These are phyloP conservation scores for Volucella inanis DNA, from an alignment of 2,888 invertebrate genomes.

Conservation along the genomic window DNA sequence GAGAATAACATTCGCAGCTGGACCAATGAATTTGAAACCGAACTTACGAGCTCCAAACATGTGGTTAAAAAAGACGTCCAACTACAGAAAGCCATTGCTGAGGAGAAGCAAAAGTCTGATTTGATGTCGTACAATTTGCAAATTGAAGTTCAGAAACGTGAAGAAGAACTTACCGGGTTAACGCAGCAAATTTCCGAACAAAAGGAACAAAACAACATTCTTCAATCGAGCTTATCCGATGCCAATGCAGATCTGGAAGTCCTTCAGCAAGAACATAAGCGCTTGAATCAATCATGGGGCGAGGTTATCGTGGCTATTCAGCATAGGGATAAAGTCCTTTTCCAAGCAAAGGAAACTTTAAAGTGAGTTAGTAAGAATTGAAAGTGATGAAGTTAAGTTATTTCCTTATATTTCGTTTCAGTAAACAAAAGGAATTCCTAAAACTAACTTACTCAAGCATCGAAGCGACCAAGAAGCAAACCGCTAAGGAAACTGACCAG, in stretches of 20 bases:
- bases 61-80: slow-evolving; percentile 81
- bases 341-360: slow-evolving; percentile 86
- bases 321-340: slow-evolving; percentile 87
- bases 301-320: slow-evolving; percentile 88
- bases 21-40: slow-evolving; percentile 81
- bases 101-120: slow-evolving; percentile 84
- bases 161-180: slow-evolving; percentile 85
- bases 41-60: slow-evolving; percentile 81
- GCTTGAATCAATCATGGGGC: slow-evolving; percentile 89
- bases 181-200: slow-evolving; percentile 87
- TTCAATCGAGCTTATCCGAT: slow-evolving; percentile 86
- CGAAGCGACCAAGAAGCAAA: slow-evolving; percentile 87
- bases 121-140: slow-evolving; percentile 87
- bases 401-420: slow-evolving; percentile 78
- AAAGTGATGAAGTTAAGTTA: no score
- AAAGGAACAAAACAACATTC: slow-evolving; percentile 85
- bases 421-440: slow-evolving; percentile 85
- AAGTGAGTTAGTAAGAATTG: slow-evolving; percentile 82
- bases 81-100: slow-evolving; percentile 81
- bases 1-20: slow-evolving; percentile 81
- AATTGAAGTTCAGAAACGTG: slow-evolving; percentile 88
- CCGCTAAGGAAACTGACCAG: slow-evolving; percentile 86
- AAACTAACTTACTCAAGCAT: slow-evolving; percentile 85
- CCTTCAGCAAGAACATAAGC: slow-evolving; percentile 87
- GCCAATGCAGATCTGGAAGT: slow-evolving; percentile 90